Conservation (phyloP, 2,113 vertebrate genomes). For the Baryphthengus martii region DNA sequence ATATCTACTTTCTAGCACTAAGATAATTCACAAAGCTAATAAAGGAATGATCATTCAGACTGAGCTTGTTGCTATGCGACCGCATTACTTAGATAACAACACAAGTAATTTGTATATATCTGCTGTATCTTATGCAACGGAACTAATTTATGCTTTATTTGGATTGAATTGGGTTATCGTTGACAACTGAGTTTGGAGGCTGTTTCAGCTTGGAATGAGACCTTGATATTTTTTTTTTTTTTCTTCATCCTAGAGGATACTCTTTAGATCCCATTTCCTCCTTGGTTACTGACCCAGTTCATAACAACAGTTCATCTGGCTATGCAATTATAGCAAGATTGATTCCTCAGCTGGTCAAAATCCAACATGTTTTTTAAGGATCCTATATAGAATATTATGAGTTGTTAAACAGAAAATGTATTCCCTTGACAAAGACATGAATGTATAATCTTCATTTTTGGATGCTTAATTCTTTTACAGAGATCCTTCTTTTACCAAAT, state of each 20-base stretch:
- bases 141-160: slow-evolving; percentile 30
- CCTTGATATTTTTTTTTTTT: not conserved
- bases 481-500: not conserved
- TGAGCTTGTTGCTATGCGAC: slow-evolving; percentile 71
- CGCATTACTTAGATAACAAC: slow-evolving; percentile 50
- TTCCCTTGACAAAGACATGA: not conserved
- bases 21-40: slow-evolving; percentile 43
- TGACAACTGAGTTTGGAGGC: not conserved
- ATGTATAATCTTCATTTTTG: not conserved
- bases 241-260: not conserved
- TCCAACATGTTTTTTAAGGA: not conserved
- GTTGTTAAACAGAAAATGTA: not conserved
- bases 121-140: not conserved
- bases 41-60: slow-evolving; percentile 29
- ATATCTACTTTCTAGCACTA: not conserved
- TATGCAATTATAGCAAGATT: slow-evolving; percentile 7
- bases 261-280: not conserved
- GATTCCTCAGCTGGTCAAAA: slow-evolving; percentile 40
- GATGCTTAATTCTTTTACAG: not conserved
- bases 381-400: not conserved
- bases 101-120: slow-evolving; percentile 34
- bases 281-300: slow-evolving; percentile 11
- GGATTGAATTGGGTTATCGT: not conserved
- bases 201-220: not conserved
- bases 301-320: slow-evolving; percentile 14